phyloP scores from a whole-genome alignment of 2,797 vertebrate species.

The Pangasius sanitwongsei region DNA sequence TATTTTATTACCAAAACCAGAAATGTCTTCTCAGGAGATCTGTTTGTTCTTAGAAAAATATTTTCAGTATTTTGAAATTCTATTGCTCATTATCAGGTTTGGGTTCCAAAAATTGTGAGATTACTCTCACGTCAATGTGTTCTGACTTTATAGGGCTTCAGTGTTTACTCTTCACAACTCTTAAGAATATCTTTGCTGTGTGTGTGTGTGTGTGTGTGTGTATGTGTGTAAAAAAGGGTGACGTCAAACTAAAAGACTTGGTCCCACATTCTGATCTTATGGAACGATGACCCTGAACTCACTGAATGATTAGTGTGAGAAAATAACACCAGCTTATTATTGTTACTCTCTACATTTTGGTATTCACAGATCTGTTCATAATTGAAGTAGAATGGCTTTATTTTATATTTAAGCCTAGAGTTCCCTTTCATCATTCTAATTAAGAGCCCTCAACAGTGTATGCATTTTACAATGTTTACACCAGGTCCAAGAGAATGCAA shows the following conservation, averaged over 20 bases:
- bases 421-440: constrained; percentile 22
- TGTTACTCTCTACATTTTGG: background rate
- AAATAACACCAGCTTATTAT: background rate
- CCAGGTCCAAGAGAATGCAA: background rate
- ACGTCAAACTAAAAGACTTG: background rate
- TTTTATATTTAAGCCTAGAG: background rate
- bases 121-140: background rate
- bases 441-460: background rate
- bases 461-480: constrained; percentile 18
- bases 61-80: background rate
- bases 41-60: background rate
- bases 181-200: background rate
- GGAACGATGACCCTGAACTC: background rate
- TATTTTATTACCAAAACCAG: background rate
- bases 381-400: background rate
- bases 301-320: background rate
- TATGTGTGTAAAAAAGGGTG: background rate
- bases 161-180: background rate
- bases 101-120: background rate
- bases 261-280: background rate
- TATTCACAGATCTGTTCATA: background rate
- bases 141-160: background rate
- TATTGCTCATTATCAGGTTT: background rate
- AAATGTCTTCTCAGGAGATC: background rate
- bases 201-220: background rate